Conservation (phyloP, 2,797 vertebrate species). For the Tolypeutes matacus region DNA sequence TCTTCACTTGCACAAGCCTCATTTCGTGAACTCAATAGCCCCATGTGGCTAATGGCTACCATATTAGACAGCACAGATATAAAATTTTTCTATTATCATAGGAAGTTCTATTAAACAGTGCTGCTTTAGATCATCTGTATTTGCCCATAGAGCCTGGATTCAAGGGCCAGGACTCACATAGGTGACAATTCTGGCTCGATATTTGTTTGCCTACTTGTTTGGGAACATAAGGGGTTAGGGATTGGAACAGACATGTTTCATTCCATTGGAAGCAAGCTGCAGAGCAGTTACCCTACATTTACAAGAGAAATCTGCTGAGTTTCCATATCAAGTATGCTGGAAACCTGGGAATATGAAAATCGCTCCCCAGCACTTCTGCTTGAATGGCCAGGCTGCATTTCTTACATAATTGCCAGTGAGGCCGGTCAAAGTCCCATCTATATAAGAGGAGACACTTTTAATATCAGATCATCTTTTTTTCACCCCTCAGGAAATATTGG, state of each 20-base stretch:
- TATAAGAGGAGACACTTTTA: background rate
- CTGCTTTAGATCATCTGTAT: background rate
- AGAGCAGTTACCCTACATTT: background rate
- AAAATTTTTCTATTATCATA: background rate
- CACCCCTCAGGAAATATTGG: background rate
- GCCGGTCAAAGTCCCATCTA: background rate
- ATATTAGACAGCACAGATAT: background rate
- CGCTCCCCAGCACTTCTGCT: background rate
- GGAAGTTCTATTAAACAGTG: background rate
- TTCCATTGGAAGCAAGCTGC: background rate
- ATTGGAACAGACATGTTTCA: background rate
- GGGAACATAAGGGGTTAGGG: too few species aligned
- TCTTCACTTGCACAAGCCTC: too few species aligned
- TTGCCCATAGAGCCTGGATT: background rate
- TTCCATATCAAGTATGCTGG: background rate
- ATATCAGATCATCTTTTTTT: background rate
- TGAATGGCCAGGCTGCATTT: background rate
- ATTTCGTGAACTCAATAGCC: too few species aligned
- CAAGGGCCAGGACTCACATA: background rate
- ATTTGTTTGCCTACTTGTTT: background rate
- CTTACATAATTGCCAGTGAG: background rate
- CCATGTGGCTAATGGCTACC: background rate
- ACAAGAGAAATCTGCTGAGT: background rate
- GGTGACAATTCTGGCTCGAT: background rate
- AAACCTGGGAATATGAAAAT: background rate